A percentile compares a stretch with the other conserved stretches of the same genome.
phyloP scores from a whole-genome alignment of 2,113 vertebrate species.

The Otus sunia region DNA sequence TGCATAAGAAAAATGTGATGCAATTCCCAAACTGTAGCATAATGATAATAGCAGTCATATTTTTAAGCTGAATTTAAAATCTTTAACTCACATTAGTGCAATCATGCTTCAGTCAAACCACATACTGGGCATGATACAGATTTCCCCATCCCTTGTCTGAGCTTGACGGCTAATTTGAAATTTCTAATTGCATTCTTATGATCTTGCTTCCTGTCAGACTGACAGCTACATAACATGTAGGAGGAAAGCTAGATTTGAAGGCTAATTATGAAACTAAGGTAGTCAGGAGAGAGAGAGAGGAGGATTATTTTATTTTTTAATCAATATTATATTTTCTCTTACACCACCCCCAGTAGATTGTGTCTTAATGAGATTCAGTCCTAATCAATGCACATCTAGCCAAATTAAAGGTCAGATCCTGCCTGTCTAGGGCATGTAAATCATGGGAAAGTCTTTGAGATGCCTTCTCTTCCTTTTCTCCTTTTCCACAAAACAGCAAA shows the following conservation, averaged over 20 bases:
- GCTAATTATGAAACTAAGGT: conserved; percentile 35
- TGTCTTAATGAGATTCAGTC: conserved; percentile 30
- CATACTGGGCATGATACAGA: background rate
- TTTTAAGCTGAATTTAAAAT: background rate
- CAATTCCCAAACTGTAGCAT: background rate
- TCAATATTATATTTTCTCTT: conserved; percentile 44
- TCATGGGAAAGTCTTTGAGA: background rate
- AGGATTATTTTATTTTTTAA: conserved; percentile 50
- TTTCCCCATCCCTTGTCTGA: background rate
- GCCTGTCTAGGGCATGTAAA: background rate
- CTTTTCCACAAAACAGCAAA: background rate
- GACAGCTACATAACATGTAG: background rate
- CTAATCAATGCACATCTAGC: conserved; percentile 23
- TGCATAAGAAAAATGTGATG: background rate
- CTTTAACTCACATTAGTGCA: background rate
- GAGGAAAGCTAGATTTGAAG: conserved; percentile 9
- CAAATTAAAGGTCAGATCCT: conserved; percentile 43
- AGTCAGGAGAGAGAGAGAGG: background rate
- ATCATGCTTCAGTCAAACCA: background rate
- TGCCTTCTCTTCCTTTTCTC: background rate
- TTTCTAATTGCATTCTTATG: conserved; percentile 35
- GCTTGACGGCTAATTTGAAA: conserved; percentile 10
- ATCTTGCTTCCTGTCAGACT: background rate
- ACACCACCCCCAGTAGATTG: background rate
- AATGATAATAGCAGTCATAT: background rate